Conservation (phyloP, 2,113 vertebrate genomes). For the Peucedramus taeniatus region DNA sequence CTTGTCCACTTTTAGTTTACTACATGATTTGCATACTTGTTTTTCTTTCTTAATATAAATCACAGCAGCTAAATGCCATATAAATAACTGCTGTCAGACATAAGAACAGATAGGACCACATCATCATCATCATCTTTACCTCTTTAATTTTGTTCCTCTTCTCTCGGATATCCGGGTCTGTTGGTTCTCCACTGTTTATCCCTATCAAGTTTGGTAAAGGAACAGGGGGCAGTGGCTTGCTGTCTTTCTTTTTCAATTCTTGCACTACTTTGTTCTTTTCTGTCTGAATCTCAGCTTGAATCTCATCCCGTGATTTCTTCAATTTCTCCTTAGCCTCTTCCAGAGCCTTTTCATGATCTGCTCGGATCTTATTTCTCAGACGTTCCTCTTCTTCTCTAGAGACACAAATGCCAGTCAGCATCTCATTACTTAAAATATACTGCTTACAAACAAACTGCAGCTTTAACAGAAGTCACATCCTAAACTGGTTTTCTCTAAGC, state of each 20-base stretch:
- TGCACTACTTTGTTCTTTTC: slow-evolving; percentile 90
- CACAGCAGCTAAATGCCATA: background rate
- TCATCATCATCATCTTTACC: slow-evolving; percentile 70
- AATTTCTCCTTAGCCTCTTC: slow-evolving; percentile 98
- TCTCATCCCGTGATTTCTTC: slow-evolving; percentile 90
- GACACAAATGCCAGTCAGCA: slow-evolving; percentile 38
- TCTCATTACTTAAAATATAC: background rate
- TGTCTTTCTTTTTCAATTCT: slow-evolving; percentile 86
- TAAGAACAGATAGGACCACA: background rate
- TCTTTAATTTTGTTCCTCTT: slow-evolving; percentile 97
- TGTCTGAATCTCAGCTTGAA: slow-evolving; percentile 94
- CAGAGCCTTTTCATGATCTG: slow-evolving; percentile 94
- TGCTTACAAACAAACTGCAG: background rate
- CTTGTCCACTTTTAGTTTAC: background rate
- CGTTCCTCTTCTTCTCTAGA: slow-evolving; percentile 95
- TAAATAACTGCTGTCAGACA: background rate
- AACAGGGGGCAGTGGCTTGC: slow-evolving; percentile 84
- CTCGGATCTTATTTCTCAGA: slow-evolving; percentile 94
- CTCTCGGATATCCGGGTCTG: slow-evolving; percentile 83
- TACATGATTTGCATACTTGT: background rate
- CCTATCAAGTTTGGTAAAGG: slow-evolving; percentile 91
- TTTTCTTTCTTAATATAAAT: background rate
- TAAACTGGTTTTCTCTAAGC: background rate
- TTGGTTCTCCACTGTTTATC: slow-evolving; percentile 87
- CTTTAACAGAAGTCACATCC: background rate